Conservation (phyloP, 2,797 vertebrate genomes). For the Parauchenoglanis ngamensis region DNA sequence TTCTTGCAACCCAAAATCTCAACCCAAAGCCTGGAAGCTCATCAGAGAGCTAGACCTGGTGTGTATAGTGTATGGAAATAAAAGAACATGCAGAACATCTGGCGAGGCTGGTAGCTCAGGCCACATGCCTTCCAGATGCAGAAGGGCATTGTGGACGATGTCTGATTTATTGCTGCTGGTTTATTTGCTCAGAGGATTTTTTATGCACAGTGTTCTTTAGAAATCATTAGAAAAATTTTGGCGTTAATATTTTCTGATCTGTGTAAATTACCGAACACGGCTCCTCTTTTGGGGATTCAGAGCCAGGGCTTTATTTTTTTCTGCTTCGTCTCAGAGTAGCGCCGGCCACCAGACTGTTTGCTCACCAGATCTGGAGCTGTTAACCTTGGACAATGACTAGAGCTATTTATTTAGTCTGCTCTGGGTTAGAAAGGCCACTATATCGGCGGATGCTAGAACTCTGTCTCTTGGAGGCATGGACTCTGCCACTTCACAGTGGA, state of each 20-base stretch:
- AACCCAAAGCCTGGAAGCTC: not conserved
- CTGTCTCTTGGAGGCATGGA: constrained; percentile 8
- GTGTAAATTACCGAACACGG: not conserved
- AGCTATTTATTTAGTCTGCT: constrained; percentile 55
- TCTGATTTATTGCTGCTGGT: constrained; percentile 28
- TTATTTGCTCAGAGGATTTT: not conserved
- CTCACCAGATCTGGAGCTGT: constrained; percentile 32
- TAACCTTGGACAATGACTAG: constrained; percentile 50
- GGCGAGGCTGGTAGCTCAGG: constrained; percentile 19
- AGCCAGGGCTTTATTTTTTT: not conserved
- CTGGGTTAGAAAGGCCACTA: not conserved
- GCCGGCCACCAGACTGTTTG: constrained; percentile 30
- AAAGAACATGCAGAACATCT: constrained; percentile 32
- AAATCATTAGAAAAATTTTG: not conserved
- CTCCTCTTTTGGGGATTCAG: not conserved
- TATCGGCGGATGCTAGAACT: constrained; percentile 17
- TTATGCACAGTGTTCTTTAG: not conserved
- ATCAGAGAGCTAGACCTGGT: not conserved
- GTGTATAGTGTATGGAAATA: not conserved
- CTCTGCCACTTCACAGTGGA: constrained; percentile 26
- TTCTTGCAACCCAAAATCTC: not conserved
- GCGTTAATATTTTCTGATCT: not conserved
- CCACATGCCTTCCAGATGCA: constrained; percentile 43
- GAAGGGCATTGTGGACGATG: constrained; percentile 45
- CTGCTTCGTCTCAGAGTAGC: not conserved